These are phyloP conservation scores for Podilymbus podiceps DNA, from an alignment of 2,113 vertebrate genomes.

Conservation along the genomic window DNA sequence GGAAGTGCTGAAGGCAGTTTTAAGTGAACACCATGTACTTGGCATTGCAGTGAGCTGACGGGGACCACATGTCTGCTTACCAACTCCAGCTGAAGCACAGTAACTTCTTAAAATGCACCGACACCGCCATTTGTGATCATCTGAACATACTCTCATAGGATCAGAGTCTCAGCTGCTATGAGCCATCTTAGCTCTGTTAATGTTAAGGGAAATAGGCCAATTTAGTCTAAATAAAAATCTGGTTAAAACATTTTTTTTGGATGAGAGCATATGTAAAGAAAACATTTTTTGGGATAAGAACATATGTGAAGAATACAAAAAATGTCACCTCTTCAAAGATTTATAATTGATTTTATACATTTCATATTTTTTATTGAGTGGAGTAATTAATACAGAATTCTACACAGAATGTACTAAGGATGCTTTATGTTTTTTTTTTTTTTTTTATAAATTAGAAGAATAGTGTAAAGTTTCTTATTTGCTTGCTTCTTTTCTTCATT, in stretches of 20 bases:
- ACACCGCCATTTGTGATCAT: neutral
- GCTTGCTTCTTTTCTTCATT: neutral
- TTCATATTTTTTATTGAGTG: neutral
- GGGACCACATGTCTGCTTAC: conserved; percentile 11
- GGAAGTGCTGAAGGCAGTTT: neutral
- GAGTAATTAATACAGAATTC: neutral
- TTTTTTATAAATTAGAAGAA: neutral
- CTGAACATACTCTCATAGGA: neutral
- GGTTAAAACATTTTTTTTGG: neutral
- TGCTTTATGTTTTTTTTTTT: neutral
- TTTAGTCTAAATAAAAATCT: neutral
- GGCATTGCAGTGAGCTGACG: neutral
- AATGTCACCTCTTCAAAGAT: neutral
- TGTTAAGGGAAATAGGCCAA: neutral
- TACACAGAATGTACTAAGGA: neutral
- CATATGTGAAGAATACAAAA: neutral
- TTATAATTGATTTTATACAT: neutral
- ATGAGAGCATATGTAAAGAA: neutral
- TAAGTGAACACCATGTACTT: conserved; percentile 15
- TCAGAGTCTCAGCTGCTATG: neutral
- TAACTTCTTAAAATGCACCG: neutral
- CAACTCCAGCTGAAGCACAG: conserved; percentile 3
- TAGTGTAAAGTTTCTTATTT: neutral
- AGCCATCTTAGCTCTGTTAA: neutral
- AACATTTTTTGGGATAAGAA: neutral